A percentile compares a stretch with the other conserved stretches of the same genome.
phyloP scores from a whole-genome alignment of 2,888 invertebrate species.

The Napeogenes sylphis region DNA sequence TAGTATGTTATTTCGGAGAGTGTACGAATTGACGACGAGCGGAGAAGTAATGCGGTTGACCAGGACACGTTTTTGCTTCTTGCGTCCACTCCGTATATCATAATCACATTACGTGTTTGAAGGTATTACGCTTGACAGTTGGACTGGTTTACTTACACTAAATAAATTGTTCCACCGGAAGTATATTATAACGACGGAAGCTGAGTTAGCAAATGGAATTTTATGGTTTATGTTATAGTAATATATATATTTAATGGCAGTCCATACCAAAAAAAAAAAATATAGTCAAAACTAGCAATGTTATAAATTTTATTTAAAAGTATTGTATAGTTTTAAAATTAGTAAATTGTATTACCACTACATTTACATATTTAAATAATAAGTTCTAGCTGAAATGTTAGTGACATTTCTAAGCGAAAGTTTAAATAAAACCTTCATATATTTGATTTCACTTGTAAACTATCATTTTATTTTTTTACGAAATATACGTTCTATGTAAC shows the following conservation, averaged over 20 bases:
- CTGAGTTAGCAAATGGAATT: neutral
- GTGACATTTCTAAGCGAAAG: neutral
- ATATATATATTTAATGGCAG: no score
- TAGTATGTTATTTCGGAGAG: neutral
- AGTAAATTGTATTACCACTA: neutral
- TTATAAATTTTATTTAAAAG: no score
- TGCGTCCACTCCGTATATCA: conserved; percentile 23
- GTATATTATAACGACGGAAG: neutral
- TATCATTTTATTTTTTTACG: no score
- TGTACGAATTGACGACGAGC: conserved; percentile 1
- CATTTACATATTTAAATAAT: neutral
- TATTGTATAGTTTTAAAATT: neutral
- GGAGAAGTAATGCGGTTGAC: conserved; percentile 46
- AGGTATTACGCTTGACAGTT: neutral
- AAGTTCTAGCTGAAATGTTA: neutral
- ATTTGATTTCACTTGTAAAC: neutral
- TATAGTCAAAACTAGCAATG: no score
- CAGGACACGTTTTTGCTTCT: conserved; percentile 58
- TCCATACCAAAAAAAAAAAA: no score
- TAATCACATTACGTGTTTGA: conserved; percentile 15
- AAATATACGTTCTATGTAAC: neutral
- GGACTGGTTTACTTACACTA: neutral
- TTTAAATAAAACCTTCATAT: conserved; percentile 3
- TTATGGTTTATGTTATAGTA: no score
- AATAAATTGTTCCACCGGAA: neutral